Evolutionary conservation across 2,113 vertebrate species (phyloP), one percentile per base, ranked within the genome.

Genomic region (Sorex araneus): DNA sequence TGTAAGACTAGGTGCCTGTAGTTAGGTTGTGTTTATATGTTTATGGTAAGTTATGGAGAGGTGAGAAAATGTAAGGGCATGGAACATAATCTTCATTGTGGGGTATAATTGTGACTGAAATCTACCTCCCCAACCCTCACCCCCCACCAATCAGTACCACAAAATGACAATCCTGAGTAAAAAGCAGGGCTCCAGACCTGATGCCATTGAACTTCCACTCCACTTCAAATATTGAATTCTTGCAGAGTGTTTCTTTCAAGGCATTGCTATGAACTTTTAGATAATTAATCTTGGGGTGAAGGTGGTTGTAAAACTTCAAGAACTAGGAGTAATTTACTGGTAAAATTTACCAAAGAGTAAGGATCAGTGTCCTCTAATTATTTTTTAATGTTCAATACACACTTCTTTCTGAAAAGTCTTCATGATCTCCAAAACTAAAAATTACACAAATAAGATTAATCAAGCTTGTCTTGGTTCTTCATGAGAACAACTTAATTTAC

Each of bases 211-310:
- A 13, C 9, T 50, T 50, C 47, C 47, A 2, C 47, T 50, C 13
- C 47, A 50, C 10, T 50, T 50, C 10, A 50, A 94, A 34, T 93
- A 90, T 32, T 73, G 66, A 92, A 83, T n/a, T 91, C 34, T 69
- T 78, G 11, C 34, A 23, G 27, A 75, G 3, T 30, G 87, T 87
- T 89, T 57, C 23, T 63, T 91, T 87, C 89, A 43, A 78, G 7
- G 40, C 7, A 40, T 7, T 40, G 40, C 7, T 11, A 30, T 86
- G 63, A 21, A n/a, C 1, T 77, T 88, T 50, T 74, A n/a, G 67
- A 21, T 60, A 60, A 60, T 16, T 60, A 60, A 60, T 70, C 36
- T 32, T 67, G 87, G 74, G 8, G n/a, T 76, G n/a, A 15, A 40
- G 27, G 67, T 4, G 11, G 8, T 32, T 76, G 19, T 70, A 18